Percentiles rank a stretch among this genome's conserved stretches.
Evolutionary conservation across 1,140 invertebrate genomes (phyloP).

Genomic region (Pseudomyrmex flavicornis): DNA sequence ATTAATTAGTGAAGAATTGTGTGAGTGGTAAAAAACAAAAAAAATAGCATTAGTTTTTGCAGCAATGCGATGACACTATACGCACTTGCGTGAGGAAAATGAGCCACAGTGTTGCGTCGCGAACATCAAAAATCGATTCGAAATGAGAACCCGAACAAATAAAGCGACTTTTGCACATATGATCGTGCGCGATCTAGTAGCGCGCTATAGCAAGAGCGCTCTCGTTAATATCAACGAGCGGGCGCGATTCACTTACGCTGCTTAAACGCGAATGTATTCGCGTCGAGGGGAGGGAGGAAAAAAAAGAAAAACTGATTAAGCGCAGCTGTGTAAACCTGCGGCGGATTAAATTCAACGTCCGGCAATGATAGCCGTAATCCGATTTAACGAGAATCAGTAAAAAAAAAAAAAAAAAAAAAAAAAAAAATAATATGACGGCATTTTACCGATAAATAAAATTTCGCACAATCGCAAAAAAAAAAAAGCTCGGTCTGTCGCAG

Average conservation of each 20-base stretch:
- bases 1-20: not conserved
- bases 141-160: conserved; percentile 31
- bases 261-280: conserved; percentile 48
- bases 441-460: conserved; percentile 56
- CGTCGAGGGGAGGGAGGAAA: not conserved
- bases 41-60: not conserved
- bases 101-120: not conserved
- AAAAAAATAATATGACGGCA: conserved; percentile 21
- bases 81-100: conserved; percentile 4
- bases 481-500: not conserved
- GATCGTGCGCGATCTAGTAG: not conserved
- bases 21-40: not conserved
- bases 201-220: not conserved
- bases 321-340: conserved; percentile 53
- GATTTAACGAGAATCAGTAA: conserved; percentile 54
- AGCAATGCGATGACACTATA: not conserved
- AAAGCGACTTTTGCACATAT: conserved; percentile 22
- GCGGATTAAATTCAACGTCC: conserved; percentile 27
- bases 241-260: conserved; percentile 44
- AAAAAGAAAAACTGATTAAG: conserved; percentile 53
- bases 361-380: conserved; percentile 62
- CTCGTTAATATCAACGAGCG: conserved; percentile 36
- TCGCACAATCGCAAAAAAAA: conserved; percentile 4
- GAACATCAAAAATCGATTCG: not conserved
- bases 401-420: conserved; percentile 48